Evolutionary conservation across 1,140 invertebrate genomes (phyloP).

Genomic region (Leguminivora glycinivorella): DNA sequence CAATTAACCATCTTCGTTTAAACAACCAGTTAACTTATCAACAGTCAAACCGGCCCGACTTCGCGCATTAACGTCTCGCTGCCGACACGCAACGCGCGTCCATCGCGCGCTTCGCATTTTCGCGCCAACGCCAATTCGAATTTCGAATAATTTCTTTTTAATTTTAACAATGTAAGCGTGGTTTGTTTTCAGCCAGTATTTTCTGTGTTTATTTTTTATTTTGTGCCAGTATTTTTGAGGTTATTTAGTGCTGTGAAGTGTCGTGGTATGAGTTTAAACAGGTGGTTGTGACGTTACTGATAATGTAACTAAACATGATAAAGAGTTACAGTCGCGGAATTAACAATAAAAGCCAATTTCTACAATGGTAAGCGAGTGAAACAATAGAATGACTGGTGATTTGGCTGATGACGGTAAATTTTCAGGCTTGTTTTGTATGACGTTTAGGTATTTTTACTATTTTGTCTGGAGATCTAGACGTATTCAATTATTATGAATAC

Average conservation of each 20-base stretch:
- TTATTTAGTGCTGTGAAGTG: slow-evolving; percentile 7
- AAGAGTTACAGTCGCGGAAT: not conserved
- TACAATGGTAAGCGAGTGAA: not conserved
- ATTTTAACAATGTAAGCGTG: slow-evolving; percentile 1
- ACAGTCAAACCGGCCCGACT: slow-evolving; percentile 48
- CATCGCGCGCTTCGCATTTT: slow-evolving; percentile 54
- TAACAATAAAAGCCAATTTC: slow-evolving; percentile 22
- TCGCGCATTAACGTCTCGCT: slow-evolving; percentile 57
- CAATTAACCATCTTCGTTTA: slow-evolving; percentile 18
- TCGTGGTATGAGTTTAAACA: slow-evolving; percentile 18
- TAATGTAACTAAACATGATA: slow-evolving; percentile 13
- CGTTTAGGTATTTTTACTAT: not conserved
- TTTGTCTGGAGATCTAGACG: too few relatives aligned
- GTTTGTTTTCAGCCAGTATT: not conserved
- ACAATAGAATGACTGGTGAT: not conserved
- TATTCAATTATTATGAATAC: too few relatives aligned
- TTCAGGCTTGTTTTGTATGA: not conserved
- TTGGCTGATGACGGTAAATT: not conserved
- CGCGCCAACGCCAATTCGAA: slow-evolving; percentile 56
- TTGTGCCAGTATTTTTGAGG: slow-evolving; percentile 11
- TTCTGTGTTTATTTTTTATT: too few relatives aligned
- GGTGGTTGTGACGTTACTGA: slow-evolving; percentile 21
- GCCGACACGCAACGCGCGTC: slow-evolving; percentile 68
- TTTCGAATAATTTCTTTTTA: slow-evolving; percentile 37
- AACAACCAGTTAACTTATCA: slow-evolving; percentile 37